Evolutionary conservation across 2,797 vertebrate genomes (phyloP).

Genomic region (Hylomyscus alleni): DNA sequence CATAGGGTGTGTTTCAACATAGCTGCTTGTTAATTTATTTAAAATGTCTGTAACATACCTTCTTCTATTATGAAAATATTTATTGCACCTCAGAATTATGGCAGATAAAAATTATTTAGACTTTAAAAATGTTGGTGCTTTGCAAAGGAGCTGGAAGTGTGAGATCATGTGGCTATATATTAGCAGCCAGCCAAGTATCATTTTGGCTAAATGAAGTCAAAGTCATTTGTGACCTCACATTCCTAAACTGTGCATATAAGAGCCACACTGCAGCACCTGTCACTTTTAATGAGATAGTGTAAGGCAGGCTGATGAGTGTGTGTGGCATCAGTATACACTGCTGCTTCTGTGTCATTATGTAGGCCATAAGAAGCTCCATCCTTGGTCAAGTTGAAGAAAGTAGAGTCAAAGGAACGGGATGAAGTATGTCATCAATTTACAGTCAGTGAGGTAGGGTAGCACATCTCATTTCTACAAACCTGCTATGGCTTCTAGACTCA

Average conservation of each 20-base stretch:
- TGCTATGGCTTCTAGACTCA: slow-evolving; percentile 2
- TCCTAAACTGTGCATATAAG: background rate
- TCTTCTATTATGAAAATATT: slow-evolving; percentile 38
- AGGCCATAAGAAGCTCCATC: background rate
- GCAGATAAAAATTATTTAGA: slow-evolving; percentile 35
- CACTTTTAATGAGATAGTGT: background rate
- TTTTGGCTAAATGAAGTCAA: slow-evolving; percentile 27
- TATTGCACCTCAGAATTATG: slow-evolving; percentile 26
- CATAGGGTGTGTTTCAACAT: slow-evolving; percentile 8
- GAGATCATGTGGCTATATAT: background rate
- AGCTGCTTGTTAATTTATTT: slow-evolving; percentile 62
- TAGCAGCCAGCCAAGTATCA: background rate
- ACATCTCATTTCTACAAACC: background rate
- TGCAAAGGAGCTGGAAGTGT: slow-evolving; percentile 23
- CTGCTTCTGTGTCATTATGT: background rate
- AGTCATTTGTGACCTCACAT: slow-evolving; percentile 15
- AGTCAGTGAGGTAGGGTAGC: background rate
- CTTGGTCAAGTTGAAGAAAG: background rate
- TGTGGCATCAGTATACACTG: background rate
- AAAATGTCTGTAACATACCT: slow-evolving; percentile 15
- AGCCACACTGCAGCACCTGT: background rate
- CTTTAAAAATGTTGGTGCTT: background rate
- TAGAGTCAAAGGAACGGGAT: background rate
- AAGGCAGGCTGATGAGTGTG: background rate
- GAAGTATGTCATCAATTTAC: background rate